Base-by-base conservation (phyloP, 2,888 invertebrate species). In the Drosophila lutescens region DNA sequence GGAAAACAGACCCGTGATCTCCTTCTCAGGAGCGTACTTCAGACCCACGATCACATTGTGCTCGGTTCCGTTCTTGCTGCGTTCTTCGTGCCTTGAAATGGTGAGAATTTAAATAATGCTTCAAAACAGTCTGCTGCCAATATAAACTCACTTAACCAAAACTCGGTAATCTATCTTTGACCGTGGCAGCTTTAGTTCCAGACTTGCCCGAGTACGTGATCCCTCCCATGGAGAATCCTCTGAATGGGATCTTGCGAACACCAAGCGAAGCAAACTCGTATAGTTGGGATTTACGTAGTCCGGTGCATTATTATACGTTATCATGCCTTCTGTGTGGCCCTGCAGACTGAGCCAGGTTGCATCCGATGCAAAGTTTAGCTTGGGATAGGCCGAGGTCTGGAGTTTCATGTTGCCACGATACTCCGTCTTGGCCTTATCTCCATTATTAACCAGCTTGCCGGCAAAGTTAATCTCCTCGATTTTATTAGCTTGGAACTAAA, bases 381-480 rank as follows among this genome's bases (percentile, higher is more conserved):
- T 94, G 0, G 96, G 95, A 92, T 97, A 96, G 0, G 96, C 96
- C 0, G 96, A 95, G 12, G 96, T 95, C 65, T 94, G 94, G 78
- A 97, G 92, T 46, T 94, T 94, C 54, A 96, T 90, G 62, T 95
- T 94, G 0, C 95, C 95, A 47, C 94, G 93, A 57, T 91, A 91
- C 53, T 92, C 92, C 0, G 90, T 90, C 61, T 90, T 90, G 0
- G 89, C 88, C 59, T 89, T 90, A 34, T 92, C 91, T 7, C 91
- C 88, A 8, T 93, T 93, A 83, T 95, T 94, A 0, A 92, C 90
- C 2, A 93, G 58, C 17, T 92, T 91, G 5, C 93, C 91, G 38
- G 93, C 93, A 10, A 94, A 86, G 40, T 93, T 92, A 0, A 94
- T 91, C 0, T 91, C 92, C 73, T 92, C 91, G 17, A 90, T 86